These are phyloP conservation scores for Xiphias gladius DNA, from an alignment of 2,113 vertebrate species.

Conservation along the genomic window DNA sequence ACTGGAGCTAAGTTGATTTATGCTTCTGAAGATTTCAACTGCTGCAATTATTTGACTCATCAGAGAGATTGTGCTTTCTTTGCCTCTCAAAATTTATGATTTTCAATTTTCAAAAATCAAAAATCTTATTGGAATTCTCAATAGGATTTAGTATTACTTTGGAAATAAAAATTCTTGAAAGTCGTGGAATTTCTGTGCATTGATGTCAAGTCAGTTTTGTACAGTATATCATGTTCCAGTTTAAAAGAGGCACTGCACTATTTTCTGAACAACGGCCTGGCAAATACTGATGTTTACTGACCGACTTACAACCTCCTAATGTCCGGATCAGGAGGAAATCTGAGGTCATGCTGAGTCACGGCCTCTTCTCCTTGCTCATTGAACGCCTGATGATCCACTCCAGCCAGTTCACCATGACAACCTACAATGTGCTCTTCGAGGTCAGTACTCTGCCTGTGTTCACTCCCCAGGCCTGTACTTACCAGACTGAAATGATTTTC, in stretches of 20 bases:
- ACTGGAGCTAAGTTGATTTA: constrained; percentile 46
- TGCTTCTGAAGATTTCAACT: background rate
- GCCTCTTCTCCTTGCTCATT: constrained; percentile 94
- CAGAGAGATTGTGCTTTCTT: constrained; percentile 17
- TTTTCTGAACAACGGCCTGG: background rate
- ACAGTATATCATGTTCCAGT: background rate
- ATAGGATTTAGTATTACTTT: background rate
- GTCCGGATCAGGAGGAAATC: constrained; percentile 90
- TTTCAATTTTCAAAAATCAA: too few species aligned
- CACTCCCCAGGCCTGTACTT: background rate
- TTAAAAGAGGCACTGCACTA: background rate
- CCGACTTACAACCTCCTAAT: constrained; percentile 46
- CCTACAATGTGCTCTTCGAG: constrained; percentile 98
- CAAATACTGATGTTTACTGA: constrained; percentile 18
- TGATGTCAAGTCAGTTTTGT: background rate
- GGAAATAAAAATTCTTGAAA: background rate
- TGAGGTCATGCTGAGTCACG: constrained; percentile 96
- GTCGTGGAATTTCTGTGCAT: background rate
- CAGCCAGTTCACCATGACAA: constrained; percentile 93
- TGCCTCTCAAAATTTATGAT: background rate
- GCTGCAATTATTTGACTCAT: constrained; percentile 9
- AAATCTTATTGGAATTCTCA: too few species aligned
- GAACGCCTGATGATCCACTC: constrained; percentile 96
- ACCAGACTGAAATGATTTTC: background rate
- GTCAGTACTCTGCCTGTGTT: constrained; percentile 75